Percentiles rank a stretch among this genome's conserved stretches.
Conservation (phyloP, 2,113 vertebrate genomes). For the Crotalus tigris region DNA sequence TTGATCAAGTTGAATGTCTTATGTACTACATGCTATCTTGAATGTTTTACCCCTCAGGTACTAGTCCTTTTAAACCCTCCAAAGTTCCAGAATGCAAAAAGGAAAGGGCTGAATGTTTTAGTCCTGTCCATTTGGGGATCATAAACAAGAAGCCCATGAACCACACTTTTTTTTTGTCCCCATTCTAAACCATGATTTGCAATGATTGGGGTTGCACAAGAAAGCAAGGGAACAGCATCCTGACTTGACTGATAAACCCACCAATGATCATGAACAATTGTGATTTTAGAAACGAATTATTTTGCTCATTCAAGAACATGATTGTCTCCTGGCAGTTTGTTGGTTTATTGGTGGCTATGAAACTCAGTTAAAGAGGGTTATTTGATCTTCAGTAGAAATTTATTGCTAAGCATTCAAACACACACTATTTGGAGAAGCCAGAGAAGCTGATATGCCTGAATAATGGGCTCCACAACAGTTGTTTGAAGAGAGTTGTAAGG, state of each 20-base stretch:
- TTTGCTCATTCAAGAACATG: neutral
- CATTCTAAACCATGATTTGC: neutral
- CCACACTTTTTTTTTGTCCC: neutral
- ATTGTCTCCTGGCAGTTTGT: neutral
- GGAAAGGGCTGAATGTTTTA: neutral
- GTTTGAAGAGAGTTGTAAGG: neutral
- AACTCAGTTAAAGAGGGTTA: neutral
- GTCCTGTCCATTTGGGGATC: neutral
- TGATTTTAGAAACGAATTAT: neutral
- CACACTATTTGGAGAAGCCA: neutral
- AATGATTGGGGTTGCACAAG: neutral
- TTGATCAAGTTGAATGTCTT: neutral
- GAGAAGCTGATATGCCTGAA: neutral
- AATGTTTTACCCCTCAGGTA: neutral
- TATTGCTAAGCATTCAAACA: neutral
- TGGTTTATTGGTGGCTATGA: neutral
- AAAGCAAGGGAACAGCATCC: neutral
- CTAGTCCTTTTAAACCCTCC: neutral
- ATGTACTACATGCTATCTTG: neutral
- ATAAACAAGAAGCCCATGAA: neutral
- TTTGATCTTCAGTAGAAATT: neutral
- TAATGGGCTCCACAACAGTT: neutral
- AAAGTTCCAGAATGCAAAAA: neutral
- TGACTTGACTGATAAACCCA: neutral
- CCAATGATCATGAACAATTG: conserved; percentile 1